Evolutionary conservation across 2,888 invertebrate genomes (phyloP).

Genomic region (Ophioninae sp.): DNA sequence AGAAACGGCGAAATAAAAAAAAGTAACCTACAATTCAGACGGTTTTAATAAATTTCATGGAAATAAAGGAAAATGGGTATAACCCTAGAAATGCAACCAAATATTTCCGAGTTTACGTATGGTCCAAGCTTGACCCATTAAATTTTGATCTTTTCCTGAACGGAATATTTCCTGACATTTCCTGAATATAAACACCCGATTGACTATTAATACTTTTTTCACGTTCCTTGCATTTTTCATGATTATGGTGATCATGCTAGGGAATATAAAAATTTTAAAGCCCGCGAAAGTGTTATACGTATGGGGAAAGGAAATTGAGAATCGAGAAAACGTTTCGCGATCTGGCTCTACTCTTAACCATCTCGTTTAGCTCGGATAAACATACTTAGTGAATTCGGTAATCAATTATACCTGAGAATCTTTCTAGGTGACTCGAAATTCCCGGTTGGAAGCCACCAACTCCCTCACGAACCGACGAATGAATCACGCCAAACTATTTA

Average conservation of each 20-base stretch:
- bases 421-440: conserved; percentile 13
- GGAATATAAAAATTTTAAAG: too few species aligned
- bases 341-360: background rate
- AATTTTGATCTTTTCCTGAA: background rate
- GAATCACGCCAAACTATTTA: conserved; percentile 25
- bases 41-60: too few species aligned
- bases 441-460: conserved; percentile 11
- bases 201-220: too few species aligned
- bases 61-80: too few species aligned
- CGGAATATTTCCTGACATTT: background rate
- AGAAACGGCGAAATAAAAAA: background rate
- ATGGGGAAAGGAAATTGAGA: background rate
- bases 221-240: too few species aligned
- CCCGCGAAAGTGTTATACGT: background rate
- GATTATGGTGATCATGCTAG: too few species aligned
- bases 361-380: background rate
- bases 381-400: background rate
- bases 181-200: background rate
- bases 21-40: background rate
- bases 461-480: conserved; percentile 19
- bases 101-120: too few species aligned
- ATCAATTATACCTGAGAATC: conserved; percentile 27
- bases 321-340: background rate
- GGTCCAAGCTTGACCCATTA: too few species aligned
- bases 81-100: too few species aligned